Conservation (phyloP, 2,888 invertebrate species). For the Netelia melanura region DNA sequence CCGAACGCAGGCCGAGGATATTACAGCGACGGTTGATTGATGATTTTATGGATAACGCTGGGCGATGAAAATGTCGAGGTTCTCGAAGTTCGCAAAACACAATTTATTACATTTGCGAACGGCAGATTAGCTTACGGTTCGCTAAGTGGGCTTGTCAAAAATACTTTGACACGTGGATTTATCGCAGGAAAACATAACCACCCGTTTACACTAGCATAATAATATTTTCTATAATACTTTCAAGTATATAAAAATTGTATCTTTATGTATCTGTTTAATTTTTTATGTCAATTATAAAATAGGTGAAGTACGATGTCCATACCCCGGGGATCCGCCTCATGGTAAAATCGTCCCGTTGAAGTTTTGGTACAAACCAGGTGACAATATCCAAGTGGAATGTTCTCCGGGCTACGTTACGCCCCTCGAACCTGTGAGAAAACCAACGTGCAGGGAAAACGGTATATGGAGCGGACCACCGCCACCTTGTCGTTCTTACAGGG, state of each 20-base stretch:
- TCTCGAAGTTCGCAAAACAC: not conserved
- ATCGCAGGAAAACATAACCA: too few relatives aligned
- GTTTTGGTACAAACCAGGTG: slow-evolving; percentile 91
- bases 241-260: too few relatives aligned
- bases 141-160: too few relatives aligned
- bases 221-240: too few relatives aligned
- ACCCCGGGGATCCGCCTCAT: slow-evolving; percentile 90
- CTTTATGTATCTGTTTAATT: too few relatives aligned
- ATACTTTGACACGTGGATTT: too few relatives aligned
- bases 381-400: slow-evolving; percentile 89
- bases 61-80: not conserved
- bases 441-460: slow-evolving; percentile 89
- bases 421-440: slow-evolving; percentile 87
- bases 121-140: too few relatives aligned
- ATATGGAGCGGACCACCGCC: slow-evolving; percentile 90
- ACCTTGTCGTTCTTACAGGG: slow-evolving; percentile 89
- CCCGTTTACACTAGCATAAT: too few relatives aligned
- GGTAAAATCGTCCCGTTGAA: slow-evolving; percentile 90
- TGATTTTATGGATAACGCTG: not conserved
- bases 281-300: slow-evolving; percentile 49
- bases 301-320: slow-evolving; percentile 91
- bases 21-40: not conserved
- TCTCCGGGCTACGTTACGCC: slow-evolving; percentile 88
- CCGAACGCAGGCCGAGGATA: not conserved
- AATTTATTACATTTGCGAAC: not conserved